These are phyloP conservation scores for Arion vulgaris DNA, from an alignment of 1,140 invertebrate genomes.

Conservation along the genomic window DNA sequence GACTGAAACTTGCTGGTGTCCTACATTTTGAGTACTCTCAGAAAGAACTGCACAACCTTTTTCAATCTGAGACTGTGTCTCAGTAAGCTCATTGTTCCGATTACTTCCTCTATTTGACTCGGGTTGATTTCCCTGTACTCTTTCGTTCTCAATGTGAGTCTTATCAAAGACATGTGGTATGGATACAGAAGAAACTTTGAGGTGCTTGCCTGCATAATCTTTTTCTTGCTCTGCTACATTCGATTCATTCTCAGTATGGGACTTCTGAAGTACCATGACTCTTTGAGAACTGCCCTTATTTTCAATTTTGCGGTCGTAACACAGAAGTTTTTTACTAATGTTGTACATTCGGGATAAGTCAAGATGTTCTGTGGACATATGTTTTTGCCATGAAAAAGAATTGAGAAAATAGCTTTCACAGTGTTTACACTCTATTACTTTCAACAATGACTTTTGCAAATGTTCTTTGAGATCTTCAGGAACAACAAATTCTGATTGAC, in stretches of 20 bases:
- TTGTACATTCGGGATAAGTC: not conserved
- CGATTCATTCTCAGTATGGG: not conserved
- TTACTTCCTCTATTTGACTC: not conserved
- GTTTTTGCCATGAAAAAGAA: conserved; percentile 20
- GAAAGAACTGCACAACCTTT: not conserved
- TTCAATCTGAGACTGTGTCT: not conserved
- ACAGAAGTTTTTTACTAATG: not conserved
- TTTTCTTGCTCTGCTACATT: not conserved
- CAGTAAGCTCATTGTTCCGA: not conserved
- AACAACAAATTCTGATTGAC: not conserved
- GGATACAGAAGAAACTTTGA: not conserved
- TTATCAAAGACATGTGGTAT: not conserved
- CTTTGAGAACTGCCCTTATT: not conserved
- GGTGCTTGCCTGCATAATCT: not conserved
- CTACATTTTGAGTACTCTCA: not conserved
- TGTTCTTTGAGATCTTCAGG: not conserved
- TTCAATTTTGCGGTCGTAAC: not conserved
- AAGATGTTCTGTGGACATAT: not conserved
- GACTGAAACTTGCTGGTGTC: not conserved
- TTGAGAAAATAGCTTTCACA: conserved; percentile 15
- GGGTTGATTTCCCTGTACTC: not conserved
- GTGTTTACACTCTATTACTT: conserved; percentile 18
- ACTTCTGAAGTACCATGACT: not conserved
- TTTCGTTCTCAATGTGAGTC: not conserved
- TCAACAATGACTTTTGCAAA: not conserved